phyloP scores from a whole-genome alignment of 2,113 vertebrate genomes.

The Trematocara nigrifrons region DNA sequence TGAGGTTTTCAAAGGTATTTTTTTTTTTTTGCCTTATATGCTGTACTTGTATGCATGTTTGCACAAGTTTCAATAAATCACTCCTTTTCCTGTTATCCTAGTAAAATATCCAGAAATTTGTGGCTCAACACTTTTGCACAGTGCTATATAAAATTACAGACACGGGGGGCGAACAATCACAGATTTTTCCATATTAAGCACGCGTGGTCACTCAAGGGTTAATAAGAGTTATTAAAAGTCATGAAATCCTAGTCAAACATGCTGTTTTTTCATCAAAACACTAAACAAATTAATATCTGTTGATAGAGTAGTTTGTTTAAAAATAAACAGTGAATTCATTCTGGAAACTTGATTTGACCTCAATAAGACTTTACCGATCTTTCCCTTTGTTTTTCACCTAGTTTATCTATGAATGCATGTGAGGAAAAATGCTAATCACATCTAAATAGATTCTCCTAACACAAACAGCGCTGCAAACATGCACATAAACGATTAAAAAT shows the following conservation, averaged over 20 bases:
- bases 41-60: neutral
- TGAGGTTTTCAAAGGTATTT: accelerated
- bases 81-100: neutral
- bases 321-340: neutral
- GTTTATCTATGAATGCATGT: neutral
- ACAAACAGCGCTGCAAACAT: neutral
- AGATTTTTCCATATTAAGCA: neutral
- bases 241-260: neutral
- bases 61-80: neutral
- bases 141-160: neutral
- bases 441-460: neutral
- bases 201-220: neutral
- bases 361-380: neutral
- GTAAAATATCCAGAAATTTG: neutral
- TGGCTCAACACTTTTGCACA: neutral
- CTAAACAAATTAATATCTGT: neutral
- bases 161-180: neutral
- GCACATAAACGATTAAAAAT: neutral
- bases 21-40: neutral
- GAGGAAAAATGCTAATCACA: neutral
- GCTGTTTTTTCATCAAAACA: neutral
- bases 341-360: neutral
- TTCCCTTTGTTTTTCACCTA: neutral
- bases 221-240: neutral
- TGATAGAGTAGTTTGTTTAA: neutral